Evolutionary conservation across 2,888 invertebrate genomes (phyloP).

Genomic region (Brachynemurus nebulosus): DNA sequence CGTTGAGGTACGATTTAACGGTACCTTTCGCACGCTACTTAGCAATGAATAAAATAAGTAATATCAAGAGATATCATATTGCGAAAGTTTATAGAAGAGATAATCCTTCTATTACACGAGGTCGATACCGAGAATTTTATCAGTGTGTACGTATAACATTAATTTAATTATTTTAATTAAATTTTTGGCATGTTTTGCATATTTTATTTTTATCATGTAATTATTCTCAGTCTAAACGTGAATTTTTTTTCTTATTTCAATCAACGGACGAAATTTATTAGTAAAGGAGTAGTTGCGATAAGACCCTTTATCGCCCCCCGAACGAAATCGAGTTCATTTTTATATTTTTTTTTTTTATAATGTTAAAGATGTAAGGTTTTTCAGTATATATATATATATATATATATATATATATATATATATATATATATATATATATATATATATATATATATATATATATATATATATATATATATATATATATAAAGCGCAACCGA

Average conservation of each 20-base stretch:
- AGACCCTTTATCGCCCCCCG: too few relatives aligned
- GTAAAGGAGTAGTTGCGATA: neutral
- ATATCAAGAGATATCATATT: slow-evolving; percentile 94
- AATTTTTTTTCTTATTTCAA: neutral
- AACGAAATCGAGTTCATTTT: too few relatives aligned
- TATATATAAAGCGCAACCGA: too few relatives aligned
- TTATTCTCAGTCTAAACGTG: neutral
- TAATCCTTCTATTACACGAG: slow-evolving; percentile 92
- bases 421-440: too few relatives aligned
- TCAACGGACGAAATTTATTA: neutral
- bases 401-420: too few relatives aligned
- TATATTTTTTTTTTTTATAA: too few relatives aligned
- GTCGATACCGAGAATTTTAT: slow-evolving; percentile 95
- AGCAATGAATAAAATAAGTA: slow-evolving; percentile 93
- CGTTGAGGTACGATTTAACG: slow-evolving; percentile 92
- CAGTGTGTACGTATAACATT: slow-evolving; percentile 74
- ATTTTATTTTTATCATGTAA: neutral
- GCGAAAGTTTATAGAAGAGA: slow-evolving; percentile 97
- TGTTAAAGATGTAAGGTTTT: too few relatives aligned
- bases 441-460: too few relatives aligned
- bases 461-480: too few relatives aligned
- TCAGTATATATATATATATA: too few relatives aligned
- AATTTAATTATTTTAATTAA: neutral
- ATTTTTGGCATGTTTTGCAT: neutral
- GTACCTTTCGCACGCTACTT: slow-evolving; percentile 96